Evolutionary conservation across 2,888 invertebrate species (phyloP).

Genomic region (Pediacus dermestoides): DNA sequence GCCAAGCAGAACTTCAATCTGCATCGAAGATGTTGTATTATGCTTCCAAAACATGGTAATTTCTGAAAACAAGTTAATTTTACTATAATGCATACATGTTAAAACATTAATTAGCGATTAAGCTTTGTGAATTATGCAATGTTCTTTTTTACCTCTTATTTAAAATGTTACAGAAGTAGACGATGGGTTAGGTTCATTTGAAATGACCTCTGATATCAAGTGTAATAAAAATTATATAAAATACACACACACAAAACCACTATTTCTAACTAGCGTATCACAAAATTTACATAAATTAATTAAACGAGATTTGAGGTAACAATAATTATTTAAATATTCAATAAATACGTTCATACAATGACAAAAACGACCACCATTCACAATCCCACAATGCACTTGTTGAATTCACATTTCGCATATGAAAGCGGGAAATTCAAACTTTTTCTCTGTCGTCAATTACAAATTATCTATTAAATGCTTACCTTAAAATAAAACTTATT

Average conservation of each 20-base stretch:
- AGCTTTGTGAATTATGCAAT: too few species aligned
- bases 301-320: slow-evolving; percentile 28
- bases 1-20: slow-evolving; percentile 72
- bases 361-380: slow-evolving; percentile 45
- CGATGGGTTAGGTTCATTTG: slow-evolving; percentile 50
- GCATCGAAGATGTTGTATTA: slow-evolving; percentile 67
- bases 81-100: too few species aligned
- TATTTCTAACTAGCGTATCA: slow-evolving; percentile 43
- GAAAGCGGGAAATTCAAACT: slow-evolving; percentile 36
- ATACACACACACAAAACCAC: slow-evolving; percentile 32
- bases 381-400: slow-evolving; percentile 49
- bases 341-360: slow-evolving; percentile 34
- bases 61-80: slow-evolving; percentile 8
- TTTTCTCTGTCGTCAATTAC: too few species aligned
- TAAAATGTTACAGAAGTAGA: slow-evolving; percentile 35
- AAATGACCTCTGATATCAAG: slow-evolving; percentile 45
- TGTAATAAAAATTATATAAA: slow-evolving; percentile 31
- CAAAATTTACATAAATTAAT: slow-evolving; percentile 39
- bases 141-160: slow-evolving; percentile 19
- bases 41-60: slow-evolving; percentile 77
- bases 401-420: slow-evolving; percentile 36
- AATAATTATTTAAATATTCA: slow-evolving; percentile 29
- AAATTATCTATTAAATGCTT: too few species aligned
- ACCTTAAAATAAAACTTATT: too few species aligned
- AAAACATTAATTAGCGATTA: too few species aligned